Conservation (phyloP, 2,888 invertebrate genomes). For the Sympetrum striolatum region DNA sequence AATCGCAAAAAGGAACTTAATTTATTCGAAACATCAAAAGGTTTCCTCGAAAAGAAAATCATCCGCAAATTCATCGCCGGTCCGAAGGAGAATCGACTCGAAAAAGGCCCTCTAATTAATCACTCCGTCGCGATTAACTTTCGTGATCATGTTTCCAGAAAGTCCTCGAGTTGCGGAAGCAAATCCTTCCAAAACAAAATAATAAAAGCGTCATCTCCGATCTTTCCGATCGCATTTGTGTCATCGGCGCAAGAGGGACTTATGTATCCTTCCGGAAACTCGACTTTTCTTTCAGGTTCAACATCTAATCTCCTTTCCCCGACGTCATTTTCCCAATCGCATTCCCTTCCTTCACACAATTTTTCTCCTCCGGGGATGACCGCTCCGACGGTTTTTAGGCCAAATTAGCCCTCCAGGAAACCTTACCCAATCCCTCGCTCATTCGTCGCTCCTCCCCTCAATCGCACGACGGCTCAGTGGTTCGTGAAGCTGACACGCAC, state of each 20-base stretch:
- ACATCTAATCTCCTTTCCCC: background rate
- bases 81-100: no score
- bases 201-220: background rate
- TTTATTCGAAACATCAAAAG: no score
- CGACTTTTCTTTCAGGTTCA: background rate
- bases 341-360: constrained; percentile 13
- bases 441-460: background rate
- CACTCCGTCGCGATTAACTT: no score
- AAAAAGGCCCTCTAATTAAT: no score
- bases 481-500: constrained; percentile 43
- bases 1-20: no score
- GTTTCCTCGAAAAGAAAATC: no score
- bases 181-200: background rate
- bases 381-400: constrained; percentile 1
- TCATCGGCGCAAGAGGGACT: background rate
- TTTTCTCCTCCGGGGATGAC: background rate
- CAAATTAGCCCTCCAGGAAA: constrained; percentile 26
- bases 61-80: no score
- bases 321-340: constrained; percentile 27
- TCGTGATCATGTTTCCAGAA: background rate
- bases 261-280: constrained; percentile 15
- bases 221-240: constrained; percentile 4
- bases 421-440: background rate
- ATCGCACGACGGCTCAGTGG: constrained; percentile 35
- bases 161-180: background rate